Evolutionary conservation across 2,113 vertebrate species (phyloP), one percentile per base, ranked within the genome.

Genomic region (Pseudonaja textilis): DNA sequence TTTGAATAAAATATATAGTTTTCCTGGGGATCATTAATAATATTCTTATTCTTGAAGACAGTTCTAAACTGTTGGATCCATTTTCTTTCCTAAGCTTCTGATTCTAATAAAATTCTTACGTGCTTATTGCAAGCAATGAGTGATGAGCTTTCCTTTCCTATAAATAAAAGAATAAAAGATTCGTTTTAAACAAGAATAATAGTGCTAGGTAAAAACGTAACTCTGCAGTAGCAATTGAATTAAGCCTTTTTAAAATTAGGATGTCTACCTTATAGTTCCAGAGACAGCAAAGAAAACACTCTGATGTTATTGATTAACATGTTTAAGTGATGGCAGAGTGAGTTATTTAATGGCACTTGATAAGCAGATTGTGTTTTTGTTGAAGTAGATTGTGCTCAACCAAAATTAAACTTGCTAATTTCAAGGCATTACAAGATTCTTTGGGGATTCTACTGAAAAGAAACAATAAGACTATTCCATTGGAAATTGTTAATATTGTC

Each of bases 1-100:
- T 93, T 90, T 93, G 88, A 86, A 29, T 85, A 93, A 52, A 50
- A 57, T 81, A 42, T 50, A 93, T 64, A 45, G 74, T 90, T 74
- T 93, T 90, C 54, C 29, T 52, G 42, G 20, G 74, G 88, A 45
- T 86, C 74, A 90, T 86, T 45, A 61, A 86, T 45, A 86, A 74
- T 59, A n/a, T 85, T 59, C 64, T 89, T 52, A 12, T 85, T 57
- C 55, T 61, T 34, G 34, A 81, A 29, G 12, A n/a, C 3, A n/a
- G 23, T 23, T 39, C 47, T 87, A 87, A 50, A 91, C 56, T 26
- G 59, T 88, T 88, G 50, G 85, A 22, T 23, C 18, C 39, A 85
- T 29, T 89, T 89, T 39, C 52, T 92, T 74, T 74, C 52, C 87
- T 47, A 47, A 90, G 88, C 89, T 54, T 23, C 88, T 87, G 14